Conservation (phyloP, 2,888 invertebrate genomes). For the Leistus spinibarbis region DNA sequence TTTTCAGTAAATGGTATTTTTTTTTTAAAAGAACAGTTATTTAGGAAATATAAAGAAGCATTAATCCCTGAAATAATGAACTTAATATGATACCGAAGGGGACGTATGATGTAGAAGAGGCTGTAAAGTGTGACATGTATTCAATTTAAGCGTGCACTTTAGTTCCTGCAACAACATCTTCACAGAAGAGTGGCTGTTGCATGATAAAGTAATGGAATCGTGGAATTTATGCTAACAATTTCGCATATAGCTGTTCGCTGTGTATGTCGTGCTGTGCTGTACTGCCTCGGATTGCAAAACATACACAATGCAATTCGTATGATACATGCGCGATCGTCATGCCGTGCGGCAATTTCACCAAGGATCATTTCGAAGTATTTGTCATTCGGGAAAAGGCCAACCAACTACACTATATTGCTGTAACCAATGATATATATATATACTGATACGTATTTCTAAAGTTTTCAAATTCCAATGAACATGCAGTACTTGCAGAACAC, state of each 20-base stretch:
- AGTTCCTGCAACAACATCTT: not conserved
- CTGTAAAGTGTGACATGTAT: not conserved
- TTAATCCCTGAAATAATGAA: no score
- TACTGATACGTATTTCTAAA: no score
- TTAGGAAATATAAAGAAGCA: no score
- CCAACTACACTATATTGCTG: no score
- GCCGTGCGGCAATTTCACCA: not conserved
- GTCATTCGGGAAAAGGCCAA: no score
- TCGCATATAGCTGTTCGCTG: not conserved
- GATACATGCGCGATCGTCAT: not conserved
- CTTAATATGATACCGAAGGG: no score
- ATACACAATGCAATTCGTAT: not conserved
- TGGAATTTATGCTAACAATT: not conserved
- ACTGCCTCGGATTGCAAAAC: not conserved
- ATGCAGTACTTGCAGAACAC: no score
- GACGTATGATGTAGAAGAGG: no score
- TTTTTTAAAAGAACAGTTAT: no score
- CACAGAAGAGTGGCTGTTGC: not conserved
- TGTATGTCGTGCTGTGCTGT: not conserved
- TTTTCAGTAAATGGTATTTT: no score
- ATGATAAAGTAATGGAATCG: slow-evolving; percentile 7
- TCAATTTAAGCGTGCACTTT: not conserved
- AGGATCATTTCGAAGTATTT: not conserved
- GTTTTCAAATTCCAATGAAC: no score
- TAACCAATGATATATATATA: no score